Percentiles rank a stretch among this genome's conserved stretches.
Conservation (phyloP, 2,113 vertebrate species). For the Blennius ocellaris region DNA sequence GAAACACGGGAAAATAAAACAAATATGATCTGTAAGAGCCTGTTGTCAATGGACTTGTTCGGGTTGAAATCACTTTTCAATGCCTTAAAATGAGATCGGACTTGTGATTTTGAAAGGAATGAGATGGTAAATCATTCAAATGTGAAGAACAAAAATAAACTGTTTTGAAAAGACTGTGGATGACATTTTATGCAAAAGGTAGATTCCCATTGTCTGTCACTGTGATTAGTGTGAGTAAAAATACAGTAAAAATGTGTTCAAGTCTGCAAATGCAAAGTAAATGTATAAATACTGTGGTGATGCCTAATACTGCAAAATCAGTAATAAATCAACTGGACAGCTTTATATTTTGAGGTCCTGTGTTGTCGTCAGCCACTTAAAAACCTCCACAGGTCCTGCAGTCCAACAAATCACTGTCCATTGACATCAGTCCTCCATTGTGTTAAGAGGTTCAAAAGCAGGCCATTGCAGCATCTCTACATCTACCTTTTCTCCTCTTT, state of each 20-base stretch:
- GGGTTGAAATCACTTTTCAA: slow-evolving; percentile 29
- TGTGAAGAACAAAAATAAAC: slow-evolving; percentile 55
- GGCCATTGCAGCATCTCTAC: slow-evolving; percentile 62
- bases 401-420: slow-evolving; percentile 70
- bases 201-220: background rate
- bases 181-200: slow-evolving; percentile 29
- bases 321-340: no score
- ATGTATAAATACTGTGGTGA: no score
- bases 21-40: slow-evolving; percentile 63
- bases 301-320: no score
- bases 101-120: slow-evolving; percentile 53
- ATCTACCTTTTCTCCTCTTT: slow-evolving; percentile 99
- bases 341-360: no score
- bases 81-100: slow-evolving; percentile 55
- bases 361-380: background rate
- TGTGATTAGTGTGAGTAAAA: background rate
- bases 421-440: slow-evolving; percentile 82
- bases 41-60: slow-evolving; percentile 86
- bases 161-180: slow-evolving; percentile 37
- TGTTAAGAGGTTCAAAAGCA: slow-evolving; percentile 39
- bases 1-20: slow-evolving; percentile 47
- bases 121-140: slow-evolving; percentile 71
- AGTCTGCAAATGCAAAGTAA: no score
- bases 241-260: no score
- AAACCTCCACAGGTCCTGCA: slow-evolving; percentile 6